These are phyloP conservation scores for Ligdia adustata DNA, from an alignment of 2,888 invertebrate genomes.

Conservation along the genomic window DNA sequence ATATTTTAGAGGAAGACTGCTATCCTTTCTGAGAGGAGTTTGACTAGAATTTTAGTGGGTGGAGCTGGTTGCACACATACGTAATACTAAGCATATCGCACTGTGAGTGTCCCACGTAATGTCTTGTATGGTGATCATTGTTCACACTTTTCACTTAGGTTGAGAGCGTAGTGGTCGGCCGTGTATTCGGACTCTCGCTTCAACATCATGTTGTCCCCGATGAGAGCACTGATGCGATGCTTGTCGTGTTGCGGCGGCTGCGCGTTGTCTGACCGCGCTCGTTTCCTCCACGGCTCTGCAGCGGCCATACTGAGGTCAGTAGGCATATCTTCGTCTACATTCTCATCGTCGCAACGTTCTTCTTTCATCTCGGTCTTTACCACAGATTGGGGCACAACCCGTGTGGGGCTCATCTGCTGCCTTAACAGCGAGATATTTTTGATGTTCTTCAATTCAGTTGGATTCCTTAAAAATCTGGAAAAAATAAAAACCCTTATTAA, in stretches of 20 bases:
- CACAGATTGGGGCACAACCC: constrained; percentile 66
- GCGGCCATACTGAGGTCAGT: constrained; percentile 87
- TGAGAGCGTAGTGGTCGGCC: constrained; percentile 74
- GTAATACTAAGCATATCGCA: constrained; percentile 50
- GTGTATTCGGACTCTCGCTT: constrained; percentile 59
- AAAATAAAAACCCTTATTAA: neutral
- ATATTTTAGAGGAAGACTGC: constrained; percentile 69
- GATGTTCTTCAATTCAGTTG: constrained; percentile 96
- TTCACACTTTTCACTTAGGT: constrained; percentile 82
- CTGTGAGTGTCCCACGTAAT: constrained; percentile 55
- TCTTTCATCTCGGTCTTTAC: constrained; percentile 80
- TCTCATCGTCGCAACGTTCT: constrained; percentile 76
- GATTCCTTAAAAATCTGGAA: constrained; percentile 93
- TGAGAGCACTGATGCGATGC: constrained; percentile 80
- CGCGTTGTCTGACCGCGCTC: constrained; percentile 64
- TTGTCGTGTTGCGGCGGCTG: constrained; percentile 65
- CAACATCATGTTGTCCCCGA: constrained; percentile 77
- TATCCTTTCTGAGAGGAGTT: constrained; percentile 73
- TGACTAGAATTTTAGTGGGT: constrained; percentile 74
- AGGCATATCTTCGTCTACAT: constrained; percentile 87
- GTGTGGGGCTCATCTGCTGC: constrained; percentile 90
- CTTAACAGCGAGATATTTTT: constrained; percentile 95
- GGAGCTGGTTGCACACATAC: constrained; percentile 59
- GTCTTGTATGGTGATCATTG: constrained; percentile 60
- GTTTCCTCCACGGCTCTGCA: constrained; percentile 77